Percentiles rank a stretch among this genome's conserved stretches.
phyloP scores from a whole-genome alignment of 2,113 vertebrate species.

The Bos indicus region DNA sequence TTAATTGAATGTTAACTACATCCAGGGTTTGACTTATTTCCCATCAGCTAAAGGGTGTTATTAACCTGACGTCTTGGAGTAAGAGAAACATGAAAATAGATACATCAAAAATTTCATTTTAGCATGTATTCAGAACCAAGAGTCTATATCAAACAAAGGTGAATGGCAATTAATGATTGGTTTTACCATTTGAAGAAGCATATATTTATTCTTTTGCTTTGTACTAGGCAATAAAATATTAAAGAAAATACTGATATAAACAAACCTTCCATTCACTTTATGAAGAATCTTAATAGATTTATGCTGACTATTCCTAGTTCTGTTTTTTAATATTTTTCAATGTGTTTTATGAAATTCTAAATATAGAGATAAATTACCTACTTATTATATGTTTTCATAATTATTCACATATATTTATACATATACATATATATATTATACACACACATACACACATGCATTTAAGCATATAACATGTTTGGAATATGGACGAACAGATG shows the following conservation, averaged over 20 bases:
- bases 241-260: neutral
- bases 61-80: slow-evolving; percentile 42
- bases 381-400: neutral
- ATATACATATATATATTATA: neutral
- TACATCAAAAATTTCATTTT: neutral
- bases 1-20: slow-evolving; percentile 64
- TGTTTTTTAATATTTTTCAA: neutral
- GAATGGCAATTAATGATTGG: neutral
- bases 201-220: neutral
- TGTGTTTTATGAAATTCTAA: slow-evolving; percentile 8
- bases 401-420: neutral
- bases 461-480: neutral
- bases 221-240: neutral
- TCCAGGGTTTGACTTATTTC: slow-evolving; percentile 67
- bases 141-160: neutral
- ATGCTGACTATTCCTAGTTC: neutral
- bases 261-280: slow-evolving; percentile 7
- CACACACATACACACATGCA: neutral
- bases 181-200: slow-evolving; percentile 10
- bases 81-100: slow-evolving; percentile 23
- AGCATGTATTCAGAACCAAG: neutral
- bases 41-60: slow-evolving; percentile 30
- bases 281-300: neutral
- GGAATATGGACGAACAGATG: neutral
- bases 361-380: neutral